Percentiles rank a stretch among this genome's conserved stretches.
phyloP scores from a whole-genome alignment of 2,797 vertebrate species.

The Leptoclinus maculatus region DNA sequence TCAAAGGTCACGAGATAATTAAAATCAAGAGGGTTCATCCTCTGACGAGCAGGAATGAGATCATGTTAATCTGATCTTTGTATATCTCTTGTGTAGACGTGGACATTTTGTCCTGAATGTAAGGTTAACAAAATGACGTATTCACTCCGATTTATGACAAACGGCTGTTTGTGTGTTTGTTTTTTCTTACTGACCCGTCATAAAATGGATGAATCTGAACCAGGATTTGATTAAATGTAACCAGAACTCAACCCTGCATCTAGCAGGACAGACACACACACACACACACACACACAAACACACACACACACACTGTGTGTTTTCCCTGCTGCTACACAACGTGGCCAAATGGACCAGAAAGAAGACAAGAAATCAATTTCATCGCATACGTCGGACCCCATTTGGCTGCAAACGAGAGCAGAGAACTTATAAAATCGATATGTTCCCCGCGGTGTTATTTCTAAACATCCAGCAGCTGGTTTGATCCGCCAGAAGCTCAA shows the following conservation, averaged over 20 bases:
- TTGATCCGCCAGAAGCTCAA: not conserved
- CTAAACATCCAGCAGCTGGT: not conserved
- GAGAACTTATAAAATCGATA: slow-evolving; percentile 15
- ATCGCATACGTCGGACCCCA: not conserved
- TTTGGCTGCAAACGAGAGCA: not conserved
- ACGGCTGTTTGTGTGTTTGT: not conserved
- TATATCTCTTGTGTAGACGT: not conserved
- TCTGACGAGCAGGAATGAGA: not conserved
- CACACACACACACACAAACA: too few relatives aligned
- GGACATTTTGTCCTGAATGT: too few relatives aligned
- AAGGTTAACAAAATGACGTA: too few relatives aligned
- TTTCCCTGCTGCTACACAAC: not conserved
- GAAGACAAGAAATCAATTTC: not conserved
- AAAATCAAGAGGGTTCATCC: not conserved
- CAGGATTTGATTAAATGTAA: not conserved
- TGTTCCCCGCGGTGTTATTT: not conserved
- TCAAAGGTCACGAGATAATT: not conserved
- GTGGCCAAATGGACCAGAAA: not conserved
- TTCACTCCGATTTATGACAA: not conserved
- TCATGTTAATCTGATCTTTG: not conserved
- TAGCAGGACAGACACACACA: too few relatives aligned
- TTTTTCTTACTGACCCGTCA: too few relatives aligned
- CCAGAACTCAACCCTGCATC: too few relatives aligned
- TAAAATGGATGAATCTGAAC: not conserved
- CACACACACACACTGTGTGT: too few relatives aligned